Percentiles rank a stretch among this genome's conserved stretches.
phyloP scores from a whole-genome alignment of 1,140 invertebrate species.

The Trinorchestia longiramus region DNA sequence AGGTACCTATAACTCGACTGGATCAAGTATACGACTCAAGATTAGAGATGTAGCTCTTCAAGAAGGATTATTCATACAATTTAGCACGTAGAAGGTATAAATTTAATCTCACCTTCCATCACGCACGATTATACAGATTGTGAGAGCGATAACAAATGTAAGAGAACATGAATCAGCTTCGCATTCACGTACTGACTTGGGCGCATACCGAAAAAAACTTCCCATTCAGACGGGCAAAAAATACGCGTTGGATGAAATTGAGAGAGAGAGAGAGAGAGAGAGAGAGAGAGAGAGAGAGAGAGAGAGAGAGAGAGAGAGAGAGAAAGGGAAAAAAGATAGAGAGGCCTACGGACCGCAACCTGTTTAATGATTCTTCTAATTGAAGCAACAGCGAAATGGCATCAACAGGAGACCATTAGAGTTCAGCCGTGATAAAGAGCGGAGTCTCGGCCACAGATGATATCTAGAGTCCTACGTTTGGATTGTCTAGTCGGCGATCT shows the following conservation, averaged over 20 bases:
- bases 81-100: background rate
- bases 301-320: background rate
- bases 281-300: background rate
- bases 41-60: background rate
- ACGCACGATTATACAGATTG: background rate
- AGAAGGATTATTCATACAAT: background rate
- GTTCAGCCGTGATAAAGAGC: background rate
- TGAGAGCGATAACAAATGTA: background rate
- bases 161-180: background rate
- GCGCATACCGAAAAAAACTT: background rate
- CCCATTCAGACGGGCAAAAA: background rate
- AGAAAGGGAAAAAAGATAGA: background rate
- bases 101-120: background rate
- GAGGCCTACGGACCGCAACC: background rate
- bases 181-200: background rate
- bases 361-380: slow-evolving; percentile 38
- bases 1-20: background rate
- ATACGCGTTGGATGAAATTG: background rate
- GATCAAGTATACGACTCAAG: background rate
- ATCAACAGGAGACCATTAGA: background rate
- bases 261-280: background rate
- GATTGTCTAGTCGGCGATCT: background rate
- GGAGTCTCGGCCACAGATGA: background rate
- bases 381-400: slow-evolving; percentile 31
- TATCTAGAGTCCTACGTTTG: background rate